These are phyloP conservation scores for Chauna torquata DNA, from an alignment of 2,113 vertebrate species.

Conservation along the genomic window DNA sequence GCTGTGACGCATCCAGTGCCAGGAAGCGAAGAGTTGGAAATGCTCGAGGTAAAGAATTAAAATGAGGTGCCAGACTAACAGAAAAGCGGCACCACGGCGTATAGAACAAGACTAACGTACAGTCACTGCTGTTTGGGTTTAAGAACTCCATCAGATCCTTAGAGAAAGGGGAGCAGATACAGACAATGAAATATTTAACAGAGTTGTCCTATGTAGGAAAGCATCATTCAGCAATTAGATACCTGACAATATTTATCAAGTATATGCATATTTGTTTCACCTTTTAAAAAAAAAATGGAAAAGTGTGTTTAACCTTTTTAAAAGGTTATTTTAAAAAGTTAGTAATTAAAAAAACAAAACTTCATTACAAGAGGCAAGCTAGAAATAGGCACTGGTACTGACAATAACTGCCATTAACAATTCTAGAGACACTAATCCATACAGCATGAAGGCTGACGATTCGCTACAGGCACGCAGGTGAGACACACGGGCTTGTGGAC, in stretches of 20 bases:
- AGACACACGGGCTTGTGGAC: not conserved
- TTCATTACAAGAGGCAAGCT: not conserved
- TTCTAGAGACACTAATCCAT: not conserved
- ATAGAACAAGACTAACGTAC: constrained; percentile 93
- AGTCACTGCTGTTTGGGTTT: constrained; percentile 91
- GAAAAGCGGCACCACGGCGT: constrained; percentile 97
- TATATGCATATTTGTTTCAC: rapidly evolving
- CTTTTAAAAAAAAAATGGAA: not conserved
- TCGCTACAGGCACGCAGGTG: too few relatives aligned
- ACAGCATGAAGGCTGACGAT: not conserved
- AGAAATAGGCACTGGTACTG: not conserved
- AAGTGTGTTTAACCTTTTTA: not conserved
- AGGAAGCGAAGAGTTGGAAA: constrained; percentile 93
- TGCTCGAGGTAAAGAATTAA: constrained; percentile 91
- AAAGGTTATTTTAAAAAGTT: not conserved
- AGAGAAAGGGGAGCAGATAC: not conserved
- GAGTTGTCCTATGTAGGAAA: not conserved
- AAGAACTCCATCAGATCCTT: constrained; percentile 97
- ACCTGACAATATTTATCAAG: not conserved
- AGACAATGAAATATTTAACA: not conserved
- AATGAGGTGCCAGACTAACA: constrained; percentile 92
- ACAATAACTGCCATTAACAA: not conserved
- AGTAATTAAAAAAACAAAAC: not conserved
- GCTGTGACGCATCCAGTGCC: constrained; percentile 94
- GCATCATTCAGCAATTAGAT: not conserved